Evolutionary conservation across 1,140 invertebrate species (phyloP), one percentile per base, ranked within the genome.

Genomic region (Drosophila kanapiae): DNA sequence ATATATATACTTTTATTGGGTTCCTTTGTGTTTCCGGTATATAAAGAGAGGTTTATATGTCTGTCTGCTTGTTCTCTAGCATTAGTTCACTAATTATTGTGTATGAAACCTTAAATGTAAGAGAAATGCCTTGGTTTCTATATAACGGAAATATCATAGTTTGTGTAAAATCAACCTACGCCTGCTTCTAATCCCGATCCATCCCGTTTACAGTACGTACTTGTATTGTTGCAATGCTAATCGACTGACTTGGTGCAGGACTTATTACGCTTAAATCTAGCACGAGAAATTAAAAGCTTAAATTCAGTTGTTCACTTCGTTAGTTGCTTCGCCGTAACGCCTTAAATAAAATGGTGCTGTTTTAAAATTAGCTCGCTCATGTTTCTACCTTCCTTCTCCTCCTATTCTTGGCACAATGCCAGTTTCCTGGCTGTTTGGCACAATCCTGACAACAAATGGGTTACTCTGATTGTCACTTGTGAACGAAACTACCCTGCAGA

Each of bases 81-180:
- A 84, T 90, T 87, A 87, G 80, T 87, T 88, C 62, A 75, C 84
- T 87, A 88, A 88, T 87, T 87, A 87, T 87, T 87, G 84, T 87
- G 84, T 87, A 87, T 87, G 84, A 87, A 87, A 87, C 84, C 84
- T 87, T 87, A 87, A 84, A 87, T 84, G 53, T 87, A 87, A 88
- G 81, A 87, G 84, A 87, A 87, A 87, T 87, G 84, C 84, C 51
- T 84, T 72, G 84, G 85, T 90, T 87, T 90, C 77, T 88, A 71
- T 83, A 80, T 83, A 84, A 75, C 69, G 85, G 80, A 87, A 90
- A 84, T 76, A 87, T 82, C 53, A 71, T 87, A 64, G 74, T 81
- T 72, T 82, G 67, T 81, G 64, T 76, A 74, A 56, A 72, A 72
- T 80, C 31, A 61, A 14, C 53, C 35, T 35, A 23, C 27, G 33